Conservation (phyloP, 2,888 invertebrate species). For the Silvanus unidentatus region DNA sequence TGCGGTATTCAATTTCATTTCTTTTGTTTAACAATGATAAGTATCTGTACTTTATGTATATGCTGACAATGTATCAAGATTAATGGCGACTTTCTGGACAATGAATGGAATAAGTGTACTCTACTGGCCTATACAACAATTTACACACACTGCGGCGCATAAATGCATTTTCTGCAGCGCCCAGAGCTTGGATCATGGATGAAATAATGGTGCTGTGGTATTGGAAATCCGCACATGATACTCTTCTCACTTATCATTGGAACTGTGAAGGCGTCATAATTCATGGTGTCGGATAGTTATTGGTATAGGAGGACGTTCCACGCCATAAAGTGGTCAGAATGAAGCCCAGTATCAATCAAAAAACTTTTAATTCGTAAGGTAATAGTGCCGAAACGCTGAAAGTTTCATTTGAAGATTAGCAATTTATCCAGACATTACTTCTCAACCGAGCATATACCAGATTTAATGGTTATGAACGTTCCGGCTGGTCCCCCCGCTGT, state of each 20-base stretch:
- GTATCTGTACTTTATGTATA: conserved; percentile 34
- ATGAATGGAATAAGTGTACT: conserved; percentile 27
- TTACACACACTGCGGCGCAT: conserved; percentile 10
- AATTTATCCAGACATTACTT: conserved; percentile 10
- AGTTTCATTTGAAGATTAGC: neutral
- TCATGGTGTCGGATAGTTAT: too few species aligned
- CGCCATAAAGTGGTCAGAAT: too few species aligned
- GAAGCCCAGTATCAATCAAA: too few species aligned
- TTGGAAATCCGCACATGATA: too few species aligned
- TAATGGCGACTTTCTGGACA: conserved; percentile 34
- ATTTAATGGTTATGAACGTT: conserved; percentile 23
- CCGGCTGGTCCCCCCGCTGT: conserved; percentile 22
- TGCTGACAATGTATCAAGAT: conserved; percentile 33
- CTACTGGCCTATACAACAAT: conserved; percentile 19
- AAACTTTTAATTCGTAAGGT: neutral
- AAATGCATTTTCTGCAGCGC: conserved; percentile 16
- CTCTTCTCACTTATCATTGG: too few species aligned
- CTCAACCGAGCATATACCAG: conserved; percentile 13
- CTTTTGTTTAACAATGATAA: conserved; percentile 39
- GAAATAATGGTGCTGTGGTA: too few species aligned
- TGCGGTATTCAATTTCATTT: conserved; percentile 37
- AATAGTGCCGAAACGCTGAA: neutral
- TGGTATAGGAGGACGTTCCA: too few species aligned
- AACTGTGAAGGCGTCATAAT: too few species aligned
- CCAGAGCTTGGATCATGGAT: conserved; percentile 2